phyloP scores from a whole-genome alignment of 1,140 invertebrate species.

The Bombus haemorrhoidalis region DNA sequence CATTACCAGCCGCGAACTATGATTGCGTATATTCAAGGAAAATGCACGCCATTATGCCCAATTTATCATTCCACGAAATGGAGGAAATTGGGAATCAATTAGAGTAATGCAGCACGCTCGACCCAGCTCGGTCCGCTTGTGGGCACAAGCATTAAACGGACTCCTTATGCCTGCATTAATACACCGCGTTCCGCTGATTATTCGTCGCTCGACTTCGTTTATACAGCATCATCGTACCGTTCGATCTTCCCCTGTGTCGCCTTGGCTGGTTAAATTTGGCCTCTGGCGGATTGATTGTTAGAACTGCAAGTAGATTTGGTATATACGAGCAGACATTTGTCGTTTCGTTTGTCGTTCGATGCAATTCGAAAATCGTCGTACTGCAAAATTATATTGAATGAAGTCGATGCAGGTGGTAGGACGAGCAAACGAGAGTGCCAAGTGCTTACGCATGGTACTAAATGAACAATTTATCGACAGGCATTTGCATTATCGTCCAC shows the following conservation, averaged over 20 bases:
- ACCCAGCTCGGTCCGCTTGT: too few relatives aligned
- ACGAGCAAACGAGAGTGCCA: not conserved
- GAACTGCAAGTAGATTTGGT: constrained; percentile 11
- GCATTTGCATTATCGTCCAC: not conserved
- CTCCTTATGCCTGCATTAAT: constrained; percentile 24
- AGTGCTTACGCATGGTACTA: constrained; percentile 8
- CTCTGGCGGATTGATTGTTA: not conserved
- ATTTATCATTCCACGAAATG: constrained; percentile 57
- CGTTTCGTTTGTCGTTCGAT: too few relatives aligned
- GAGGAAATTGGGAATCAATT: constrained; percentile 52
- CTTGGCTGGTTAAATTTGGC: not conserved
- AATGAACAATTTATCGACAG: not conserved
- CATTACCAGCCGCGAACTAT: constrained; percentile 55
- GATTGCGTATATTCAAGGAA: constrained; percentile 54
- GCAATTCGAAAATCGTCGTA: not conserved
- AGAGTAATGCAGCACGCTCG: constrained; percentile 35
- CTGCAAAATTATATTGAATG: not conserved
- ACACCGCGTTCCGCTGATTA: constrained; percentile 10
- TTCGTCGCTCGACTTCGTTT: constrained; percentile 15
- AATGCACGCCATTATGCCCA: constrained; percentile 53
- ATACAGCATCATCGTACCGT: constrained; percentile 13
- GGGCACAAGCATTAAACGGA: too few relatives aligned
- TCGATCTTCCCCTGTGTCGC: constrained; percentile 4
- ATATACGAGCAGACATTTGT: too few relatives aligned
- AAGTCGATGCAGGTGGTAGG: not conserved